Evolutionary conservation across 2,888 invertebrate genomes (phyloP).

Genomic region (Yponomeuta cagnagella): DNA sequence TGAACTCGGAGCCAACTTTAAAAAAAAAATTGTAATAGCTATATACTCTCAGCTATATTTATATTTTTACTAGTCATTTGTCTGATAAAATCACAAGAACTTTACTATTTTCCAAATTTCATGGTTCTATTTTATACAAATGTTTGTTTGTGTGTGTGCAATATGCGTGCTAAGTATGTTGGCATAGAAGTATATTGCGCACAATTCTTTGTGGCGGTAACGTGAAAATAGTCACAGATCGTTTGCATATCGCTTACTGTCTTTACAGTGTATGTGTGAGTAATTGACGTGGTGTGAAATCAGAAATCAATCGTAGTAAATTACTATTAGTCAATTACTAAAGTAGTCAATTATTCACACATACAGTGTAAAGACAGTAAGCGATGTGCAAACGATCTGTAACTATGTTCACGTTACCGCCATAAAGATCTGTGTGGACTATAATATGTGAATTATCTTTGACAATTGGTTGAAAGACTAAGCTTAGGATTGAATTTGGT

Average conservation of each 20-base stretch:
- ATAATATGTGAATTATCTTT: neutral
- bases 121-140: neutral
- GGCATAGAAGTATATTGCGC: neutral
- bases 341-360: too few species aligned
- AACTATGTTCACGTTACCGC: too few species aligned
- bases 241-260: too few species aligned
- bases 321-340: too few species aligned
- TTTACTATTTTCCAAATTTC: neutral
- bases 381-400: too few species aligned
- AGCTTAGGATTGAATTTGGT: neutral
- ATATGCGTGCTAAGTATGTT: neutral
- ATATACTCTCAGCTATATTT: neutral
- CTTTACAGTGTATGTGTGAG: too few species aligned
- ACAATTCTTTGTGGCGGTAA: too few species aligned
- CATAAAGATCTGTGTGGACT: too few species aligned
- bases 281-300: too few species aligned
- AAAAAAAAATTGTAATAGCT: neutral
- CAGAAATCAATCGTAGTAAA: too few species aligned
- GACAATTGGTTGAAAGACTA: neutral
- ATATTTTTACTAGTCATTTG: neutral
- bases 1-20: neutral
- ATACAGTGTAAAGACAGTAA: too few species aligned
- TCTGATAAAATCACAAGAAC: neutral
- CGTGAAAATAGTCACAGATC: too few species aligned
- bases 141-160: neutral